A percentile compares a stretch with the other conserved stretches of the same genome.
These are phyloP conservation scores for Drosophila sproati DNA, from an alignment of 1,140 invertebrate genomes.

Conservation along the genomic window DNA sequence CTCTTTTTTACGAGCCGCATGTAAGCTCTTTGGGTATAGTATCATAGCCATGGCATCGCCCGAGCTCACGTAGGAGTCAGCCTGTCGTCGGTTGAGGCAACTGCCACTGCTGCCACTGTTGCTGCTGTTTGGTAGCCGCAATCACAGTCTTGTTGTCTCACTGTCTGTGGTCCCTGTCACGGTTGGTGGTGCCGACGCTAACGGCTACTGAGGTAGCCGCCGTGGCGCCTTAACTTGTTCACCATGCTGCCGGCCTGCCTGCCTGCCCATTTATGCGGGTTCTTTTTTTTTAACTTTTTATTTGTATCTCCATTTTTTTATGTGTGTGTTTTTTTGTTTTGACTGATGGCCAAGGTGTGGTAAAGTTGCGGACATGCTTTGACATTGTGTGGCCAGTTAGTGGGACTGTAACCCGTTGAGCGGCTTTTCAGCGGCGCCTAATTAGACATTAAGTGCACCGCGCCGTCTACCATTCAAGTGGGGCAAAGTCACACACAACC, in stretches of 20 bases:
- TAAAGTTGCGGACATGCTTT: conserved; percentile 56
- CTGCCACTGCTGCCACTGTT: conserved; percentile 22
- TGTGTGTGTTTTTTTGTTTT: conserved; percentile 43
- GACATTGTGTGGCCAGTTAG: conserved; percentile 56
- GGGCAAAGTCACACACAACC: conserved; percentile 5
- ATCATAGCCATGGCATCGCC: conserved; percentile 56
- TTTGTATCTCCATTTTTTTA: conserved; percentile 11
- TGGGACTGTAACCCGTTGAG: conserved; percentile 57
- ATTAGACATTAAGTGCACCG: conserved; percentile 73
- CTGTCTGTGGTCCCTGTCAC: conserved; percentile 60
- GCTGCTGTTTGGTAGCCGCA: conserved; percentile 34
- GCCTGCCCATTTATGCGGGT: conserved; percentile 48
- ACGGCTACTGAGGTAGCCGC: conserved; percentile 68
- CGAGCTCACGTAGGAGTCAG: conserved; percentile 71
- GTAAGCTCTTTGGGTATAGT: conserved; percentile 64
- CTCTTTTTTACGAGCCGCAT: conserved; percentile 76
- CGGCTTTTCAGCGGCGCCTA: conserved; percentile 74
- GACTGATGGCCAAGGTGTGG: conserved; percentile 71
- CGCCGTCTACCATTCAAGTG: conserved; percentile 57
- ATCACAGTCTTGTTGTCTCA: conserved; percentile 20
- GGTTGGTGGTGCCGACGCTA: conserved; percentile 64
- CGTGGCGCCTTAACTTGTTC: conserved; percentile 57
- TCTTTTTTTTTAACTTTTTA: neutral
- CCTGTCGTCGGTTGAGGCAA: conserved; percentile 35
- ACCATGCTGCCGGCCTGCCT: conserved; percentile 50